Percentiles rank a stretch among this genome's conserved stretches.
Evolutionary conservation across 2,888 invertebrate genomes (phyloP).

Genomic region (Eledone cirrhosa): DNA sequence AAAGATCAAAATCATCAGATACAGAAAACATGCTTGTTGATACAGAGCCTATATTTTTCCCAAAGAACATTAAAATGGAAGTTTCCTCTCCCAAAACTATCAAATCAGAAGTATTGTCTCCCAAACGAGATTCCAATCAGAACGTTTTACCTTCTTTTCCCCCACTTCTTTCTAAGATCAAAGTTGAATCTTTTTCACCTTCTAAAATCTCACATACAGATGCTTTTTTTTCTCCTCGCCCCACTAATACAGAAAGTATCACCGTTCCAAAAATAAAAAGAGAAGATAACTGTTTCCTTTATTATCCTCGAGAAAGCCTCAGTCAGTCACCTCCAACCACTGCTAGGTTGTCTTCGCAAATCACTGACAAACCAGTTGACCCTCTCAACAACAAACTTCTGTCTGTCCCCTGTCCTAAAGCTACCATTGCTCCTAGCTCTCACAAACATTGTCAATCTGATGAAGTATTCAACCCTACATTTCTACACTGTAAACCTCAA

Average conservation of each 20-base stretch:
- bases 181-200: neutral
- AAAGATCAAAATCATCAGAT: slow-evolving; percentile 3
- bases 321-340: neutral
- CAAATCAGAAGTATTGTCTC: slow-evolving; percentile 15
- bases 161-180: neutral
- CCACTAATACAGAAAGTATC: neutral
- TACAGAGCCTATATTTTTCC: neutral
- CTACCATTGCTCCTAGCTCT: neutral
- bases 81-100: neutral
- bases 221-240: neutral
- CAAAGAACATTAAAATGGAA: neutral
- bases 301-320: neutral
- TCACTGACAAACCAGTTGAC: neutral
- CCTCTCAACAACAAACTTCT: neutral
- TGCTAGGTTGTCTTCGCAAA: neutral
- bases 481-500: neutral
- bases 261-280: neutral
- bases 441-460: neutral
- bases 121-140: neutral
- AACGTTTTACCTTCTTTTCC: neutral
- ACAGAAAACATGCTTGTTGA: slow-evolving; percentile 7
- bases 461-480: neutral
- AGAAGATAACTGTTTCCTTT: slow-evolving; percentile 1
- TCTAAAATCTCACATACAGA: slow-evolving; percentile 8
- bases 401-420: neutral